Conservation (phyloP, 2,888 invertebrate species). For the Ptychoptera contaminata region DNA sequence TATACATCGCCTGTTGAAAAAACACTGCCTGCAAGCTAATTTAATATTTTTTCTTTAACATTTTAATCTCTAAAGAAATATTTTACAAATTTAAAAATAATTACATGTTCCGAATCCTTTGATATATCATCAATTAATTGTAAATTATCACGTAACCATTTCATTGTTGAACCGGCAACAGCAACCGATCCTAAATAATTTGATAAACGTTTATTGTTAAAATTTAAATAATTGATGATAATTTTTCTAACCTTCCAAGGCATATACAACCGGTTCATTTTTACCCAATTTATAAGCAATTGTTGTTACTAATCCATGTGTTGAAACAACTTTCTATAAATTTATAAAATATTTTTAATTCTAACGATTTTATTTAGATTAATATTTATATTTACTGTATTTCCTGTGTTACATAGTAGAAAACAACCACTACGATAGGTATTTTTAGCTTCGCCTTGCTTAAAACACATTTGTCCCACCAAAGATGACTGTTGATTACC, state of each 20-base stretch:
- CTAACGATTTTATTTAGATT: not conserved
- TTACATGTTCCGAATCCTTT: constrained; percentile 43
- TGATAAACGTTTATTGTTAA: too few relatives aligned
- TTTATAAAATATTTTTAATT: not conserved
- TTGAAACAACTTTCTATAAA: constrained; percentile 59
- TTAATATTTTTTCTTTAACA: too few relatives aligned
- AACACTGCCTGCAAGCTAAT: constrained; percentile 55
- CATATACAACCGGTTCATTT: constrained; percentile 65
- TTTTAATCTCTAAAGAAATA: too few relatives aligned
- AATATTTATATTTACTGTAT: constrained; percentile 23
- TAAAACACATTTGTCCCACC: constrained; percentile 80
- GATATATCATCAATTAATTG: constrained; percentile 58
- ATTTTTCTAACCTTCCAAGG: constrained; percentile 96
- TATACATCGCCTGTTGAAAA: constrained; percentile 87
- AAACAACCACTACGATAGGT: constrained; percentile 94
- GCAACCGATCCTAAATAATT: too few relatives aligned
- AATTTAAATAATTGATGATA: too few relatives aligned
- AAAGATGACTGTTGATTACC: constrained; percentile 94
- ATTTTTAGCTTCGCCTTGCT: constrained; percentile 81
- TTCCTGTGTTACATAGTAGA: constrained; percentile 87
- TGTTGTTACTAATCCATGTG: constrained; percentile 77
- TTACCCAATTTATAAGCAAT: constrained; percentile 83
- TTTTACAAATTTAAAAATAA: not conserved
- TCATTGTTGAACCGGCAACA: constrained; percentile 80
- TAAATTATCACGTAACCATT: constrained; percentile 87